Base-by-base conservation (phyloP, 2,888 invertebrate genomes). In the Plusia festucae region DNA sequence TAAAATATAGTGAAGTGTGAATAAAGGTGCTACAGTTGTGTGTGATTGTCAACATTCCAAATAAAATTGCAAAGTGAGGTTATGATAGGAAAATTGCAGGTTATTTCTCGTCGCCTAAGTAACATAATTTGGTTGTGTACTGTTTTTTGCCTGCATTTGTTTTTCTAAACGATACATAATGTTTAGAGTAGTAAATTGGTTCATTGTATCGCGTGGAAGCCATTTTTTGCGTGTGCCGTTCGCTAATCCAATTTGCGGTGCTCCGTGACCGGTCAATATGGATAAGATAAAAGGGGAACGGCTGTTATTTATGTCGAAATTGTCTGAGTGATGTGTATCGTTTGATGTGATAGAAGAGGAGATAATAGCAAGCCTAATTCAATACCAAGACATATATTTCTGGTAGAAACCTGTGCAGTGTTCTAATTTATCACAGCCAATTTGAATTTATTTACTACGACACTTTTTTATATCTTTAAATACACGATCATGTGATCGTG, bases 181-280 rank as follows among this genome's bases (percentile, higher is more conserved):
- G 65, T 71, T 70, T 70, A 73, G 54, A 70, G 68, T 68, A 71
- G 57, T 53, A 65, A 68, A 74, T 63, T 72, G 32, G 22, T 64
- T 73, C 53, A 60, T 62, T 75, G 57, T 66, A 53, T 65, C 60
- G 64, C 54, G 24, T 53, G 65, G 78, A 77, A 83, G 84, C 83
- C 82, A 82, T 82, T 82, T 82, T 80, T 71, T 70, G 61, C 75
- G 58, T 72, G 63, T 65, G 53, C 60, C 59, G 56, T 69, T 70
- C 68, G 75, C 63, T 88, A 88, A 89, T 89, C 84, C 67, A 87
- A 88, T 89, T 89, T 86, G 81, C 79, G 76, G 72, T 46, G 77
- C 79, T 82, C 75, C 82, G 79, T 78, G 80, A 78, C 76, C 77
- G 80, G 76, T 82, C 83, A 81, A 78, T 79, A 82, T 73, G 72